Base-by-base conservation (phyloP, 37 sponge, comb jelly and placozoan species). In the Spongilla lacustris region DNA sequence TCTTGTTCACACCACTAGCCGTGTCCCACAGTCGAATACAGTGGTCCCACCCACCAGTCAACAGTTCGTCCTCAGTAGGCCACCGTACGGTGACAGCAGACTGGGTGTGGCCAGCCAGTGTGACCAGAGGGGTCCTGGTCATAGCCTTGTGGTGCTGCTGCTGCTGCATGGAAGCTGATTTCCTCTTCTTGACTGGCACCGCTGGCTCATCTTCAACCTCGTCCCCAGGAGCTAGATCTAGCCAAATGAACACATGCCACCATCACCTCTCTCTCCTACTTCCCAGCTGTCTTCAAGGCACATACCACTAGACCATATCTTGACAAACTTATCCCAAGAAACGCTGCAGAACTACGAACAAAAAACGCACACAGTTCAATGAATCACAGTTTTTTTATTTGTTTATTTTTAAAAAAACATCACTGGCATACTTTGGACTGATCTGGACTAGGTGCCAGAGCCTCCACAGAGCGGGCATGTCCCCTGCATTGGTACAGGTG, bases 11-110 rank as follows among this genome's bases (percentile, higher is more conserved):
- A 12, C 84, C 90, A 74, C 69, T 82, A n/a, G 66, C 49, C 24
- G 81, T 34, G 77, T 96, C 96, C 96, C 96, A 96, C 75, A 91
- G 25, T 68, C 92, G 49, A 38, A 96, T 93, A 68, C 90, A 91
- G 79, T 94, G 89, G 74, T 96, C 96, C 92, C 89, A 93, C 27
- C 96, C 94, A 72, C 86, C 92, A 12, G 91, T 86, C 28, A 86
- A 13, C n/a, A 95, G 30, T 23, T 81, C 89, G 26, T 74, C 83
- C 68, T 19, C 77, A 31, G 76, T 49, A 50, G 79, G 81, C 96
- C 96, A 96, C 36, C 73, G 84, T 29, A 94, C 89, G 80, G 86
- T 68, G 13, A 73, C 80, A 19, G 89, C 84, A 10, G 94, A 76
- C 36, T 91, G 87, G 38, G 81, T 93, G 85, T 96, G 96, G 68